phyloP scores from a whole-genome alignment of 1,140 invertebrate genomes.

The Lasioglossum albipes region DNA sequence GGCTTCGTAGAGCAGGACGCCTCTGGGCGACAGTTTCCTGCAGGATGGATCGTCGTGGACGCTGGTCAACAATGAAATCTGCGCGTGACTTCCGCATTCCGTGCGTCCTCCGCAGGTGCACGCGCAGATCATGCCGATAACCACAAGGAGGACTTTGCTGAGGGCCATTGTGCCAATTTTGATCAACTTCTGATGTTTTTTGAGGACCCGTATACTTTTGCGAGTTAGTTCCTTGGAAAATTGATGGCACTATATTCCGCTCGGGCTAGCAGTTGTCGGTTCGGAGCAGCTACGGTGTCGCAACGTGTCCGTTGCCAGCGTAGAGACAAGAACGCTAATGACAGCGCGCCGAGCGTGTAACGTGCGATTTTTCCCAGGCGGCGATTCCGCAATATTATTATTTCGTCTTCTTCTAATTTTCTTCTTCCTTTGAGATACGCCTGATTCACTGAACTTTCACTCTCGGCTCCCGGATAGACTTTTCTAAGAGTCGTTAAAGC shows the following conservation, averaged over 20 bases:
- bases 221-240: neutral
- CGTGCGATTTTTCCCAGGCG: neutral
- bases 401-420: neutral
- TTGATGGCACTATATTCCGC: too few species aligned
- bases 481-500: too few species aligned
- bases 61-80: constrained; percentile 70
- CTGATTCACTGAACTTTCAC: constrained; percentile 18
- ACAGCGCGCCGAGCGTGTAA: neutral
- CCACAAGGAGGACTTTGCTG: constrained; percentile 51
- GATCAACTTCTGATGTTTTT: too few species aligned
- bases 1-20: constrained; percentile 74
- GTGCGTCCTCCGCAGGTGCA: constrained; percentile 73
- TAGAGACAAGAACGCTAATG: neutral
- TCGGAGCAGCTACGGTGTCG: neutral
- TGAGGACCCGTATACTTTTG: too few species aligned
- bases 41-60: constrained; percentile 74
- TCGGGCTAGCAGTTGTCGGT: too few species aligned
- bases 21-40: constrained; percentile 67
- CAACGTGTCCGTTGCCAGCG: neutral
- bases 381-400: too few species aligned
- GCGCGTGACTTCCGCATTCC: constrained; percentile 66
- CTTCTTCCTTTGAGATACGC: neutral
- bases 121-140: constrained; percentile 63
- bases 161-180: constrained; percentile 14
- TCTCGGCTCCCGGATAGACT: neutral